phyloP scores from a whole-genome alignment of 2,888 invertebrate genomes.

The Drosophila vallismaia region DNA sequence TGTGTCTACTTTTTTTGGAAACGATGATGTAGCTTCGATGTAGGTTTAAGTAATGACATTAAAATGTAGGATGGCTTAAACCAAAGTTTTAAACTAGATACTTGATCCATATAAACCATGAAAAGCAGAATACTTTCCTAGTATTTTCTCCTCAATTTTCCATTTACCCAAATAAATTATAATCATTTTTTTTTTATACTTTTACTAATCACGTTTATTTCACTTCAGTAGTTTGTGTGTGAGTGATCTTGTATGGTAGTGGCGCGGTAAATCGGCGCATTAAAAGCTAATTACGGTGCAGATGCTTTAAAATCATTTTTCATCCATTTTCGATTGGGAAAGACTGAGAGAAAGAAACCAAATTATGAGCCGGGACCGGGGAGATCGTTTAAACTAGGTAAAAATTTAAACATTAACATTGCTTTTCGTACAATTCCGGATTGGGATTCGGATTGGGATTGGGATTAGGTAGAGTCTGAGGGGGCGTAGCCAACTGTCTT shows the following conservation, averaged over 20 bases:
- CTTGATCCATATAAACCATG: too few species aligned
- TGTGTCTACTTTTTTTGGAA: neutral
- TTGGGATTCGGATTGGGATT: neutral
- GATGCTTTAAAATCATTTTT: constrained; percentile 49
- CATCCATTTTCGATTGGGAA: constrained; percentile 52
- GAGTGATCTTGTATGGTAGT: constrained; percentile 50
- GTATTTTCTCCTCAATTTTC: neutral
- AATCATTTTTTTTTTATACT: constrained; percentile 38
- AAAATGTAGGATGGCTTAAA: neutral
- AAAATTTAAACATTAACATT: constrained; percentile 41
- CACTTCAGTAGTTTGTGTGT: constrained; percentile 59
- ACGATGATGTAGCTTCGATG: neutral
- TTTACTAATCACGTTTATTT: constrained; percentile 77
- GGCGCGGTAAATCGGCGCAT: constrained; percentile 46
- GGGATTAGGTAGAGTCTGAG: neutral
- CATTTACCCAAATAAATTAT: neutral
- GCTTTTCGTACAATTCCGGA: constrained; percentile 20
- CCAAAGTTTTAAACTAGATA: too few species aligned
- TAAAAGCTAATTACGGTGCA: constrained; percentile 68
- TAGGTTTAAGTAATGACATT: neutral
- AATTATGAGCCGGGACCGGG: constrained; percentile 20
- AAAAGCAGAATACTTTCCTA: too few species aligned
- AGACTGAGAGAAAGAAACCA: constrained; percentile 14
- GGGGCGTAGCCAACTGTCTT: constrained; percentile 29
- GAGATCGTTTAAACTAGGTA: constrained; percentile 37